These are phyloP conservation scores for Ginglymostoma cirratum DNA, from an alignment of 2,113 vertebrate species.

Conservation along the genomic window DNA sequence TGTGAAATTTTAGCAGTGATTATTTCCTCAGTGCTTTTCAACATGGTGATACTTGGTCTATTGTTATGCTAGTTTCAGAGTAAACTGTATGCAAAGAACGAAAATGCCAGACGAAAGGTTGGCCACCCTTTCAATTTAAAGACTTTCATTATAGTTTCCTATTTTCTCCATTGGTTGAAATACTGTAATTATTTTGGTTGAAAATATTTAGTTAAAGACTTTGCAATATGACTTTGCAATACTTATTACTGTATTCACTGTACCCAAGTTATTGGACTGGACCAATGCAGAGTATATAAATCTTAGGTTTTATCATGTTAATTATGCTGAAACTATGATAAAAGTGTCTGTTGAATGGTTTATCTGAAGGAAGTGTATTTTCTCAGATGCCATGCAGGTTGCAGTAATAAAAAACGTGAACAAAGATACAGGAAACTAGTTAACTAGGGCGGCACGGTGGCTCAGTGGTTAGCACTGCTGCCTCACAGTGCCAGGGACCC, in stretches of 20 bases:
- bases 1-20: neutral
- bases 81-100: neutral
- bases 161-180: neutral
- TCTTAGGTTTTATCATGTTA: neutral
- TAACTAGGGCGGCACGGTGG: too few relatives aligned
- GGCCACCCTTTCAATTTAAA: neutral
- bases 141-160: neutral
- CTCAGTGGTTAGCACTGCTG: too few relatives aligned
- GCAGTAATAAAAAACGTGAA: neutral
- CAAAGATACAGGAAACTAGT: neutral
- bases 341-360: neutral
- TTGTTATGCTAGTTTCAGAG: neutral
- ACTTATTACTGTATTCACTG: neutral
- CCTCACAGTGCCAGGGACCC: too few relatives aligned
- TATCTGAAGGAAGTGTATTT: neutral
- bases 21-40: neutral
- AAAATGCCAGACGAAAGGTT: neutral
- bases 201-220: neutral
- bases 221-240: neutral
- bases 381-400: neutral
- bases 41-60: neutral
- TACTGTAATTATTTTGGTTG: neutral
- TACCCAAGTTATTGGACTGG: neutral
- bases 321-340: neutral
- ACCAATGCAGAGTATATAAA: neutral